Base-by-base conservation (phyloP, 2,113 vertebrate species). In the Clarias magur region DNA sequence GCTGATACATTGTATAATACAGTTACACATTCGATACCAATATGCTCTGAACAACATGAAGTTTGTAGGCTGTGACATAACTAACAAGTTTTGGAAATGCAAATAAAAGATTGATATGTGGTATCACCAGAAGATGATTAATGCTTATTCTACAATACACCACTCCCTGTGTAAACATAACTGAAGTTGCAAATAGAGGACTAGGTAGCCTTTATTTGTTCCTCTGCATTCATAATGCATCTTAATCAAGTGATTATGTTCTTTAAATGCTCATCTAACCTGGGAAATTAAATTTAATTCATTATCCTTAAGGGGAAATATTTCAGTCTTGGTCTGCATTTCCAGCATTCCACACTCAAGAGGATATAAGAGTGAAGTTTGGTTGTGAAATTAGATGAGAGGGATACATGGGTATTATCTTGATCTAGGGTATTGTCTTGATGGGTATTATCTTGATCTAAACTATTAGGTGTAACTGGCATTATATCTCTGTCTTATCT, bases 161-260 rank as follows among this genome's bases (percentile, higher is more conserved):
- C 65, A 84, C 82, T 59, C 82, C 82, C 54, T 84, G 27, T 34
- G 82, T n/a, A n/a, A n/a, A n/a, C n/a, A n/a, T 70, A 84, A 30
- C 42, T 63, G 21, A 63, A 1, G 1, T 63, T 19, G 25, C 34
- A n/a, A 42, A 65, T 23, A 7, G 30, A 5, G 7, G 75, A 78
- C 48, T 56, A 27, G 53, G 15, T 56, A 56, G 6, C 10, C 8
- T 56, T n/a, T 78, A 7, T 19, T 59, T 2, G 4, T 62, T 62
- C 9, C 19, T 62, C 79, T 62, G 79, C 30, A 53, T 80, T 60
- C n/a, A 59, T 60, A 21, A 59, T 80, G 27, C n/a, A 80, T 30
- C n/a, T 21, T 27, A 16, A 9, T 54, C 13, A 13, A 4, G 38
- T 53, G 11, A 25, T 1, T 76, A 23, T 76, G 13, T 27, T 8